Conservation (phyloP, 1,140 invertebrate species). For the Bombus waltoni region DNA sequence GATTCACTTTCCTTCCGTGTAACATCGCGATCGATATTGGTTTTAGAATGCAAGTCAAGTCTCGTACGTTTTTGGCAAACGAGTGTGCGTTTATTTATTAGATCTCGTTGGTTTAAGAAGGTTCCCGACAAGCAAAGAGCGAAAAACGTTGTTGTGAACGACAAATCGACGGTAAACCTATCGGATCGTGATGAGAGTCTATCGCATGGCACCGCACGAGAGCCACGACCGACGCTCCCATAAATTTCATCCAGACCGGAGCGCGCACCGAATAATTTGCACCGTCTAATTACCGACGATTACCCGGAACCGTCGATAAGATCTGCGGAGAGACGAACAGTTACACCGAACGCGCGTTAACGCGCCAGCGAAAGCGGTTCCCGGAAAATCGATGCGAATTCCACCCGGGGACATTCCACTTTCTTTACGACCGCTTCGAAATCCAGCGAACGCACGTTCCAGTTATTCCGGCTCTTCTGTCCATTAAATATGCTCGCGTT, state of each 20-base stretch:
- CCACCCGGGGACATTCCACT: not conserved
- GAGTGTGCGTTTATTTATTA: not conserved
- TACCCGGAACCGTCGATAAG: conserved; percentile 21
- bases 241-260: not conserved
- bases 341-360: conserved; percentile 6
- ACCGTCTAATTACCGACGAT: conserved; percentile 37
- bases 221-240: not conserved
- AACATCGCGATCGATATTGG: not conserved
- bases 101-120: not conserved
- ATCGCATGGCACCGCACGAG: not conserved
- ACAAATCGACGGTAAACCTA: not conserved
- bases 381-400: conserved; percentile 15
- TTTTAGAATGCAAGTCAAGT: not conserved
- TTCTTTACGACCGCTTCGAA: not conserved
- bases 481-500: conserved; percentile 1
- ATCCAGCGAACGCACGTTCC: not conserved
- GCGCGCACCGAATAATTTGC: conserved; percentile 12
- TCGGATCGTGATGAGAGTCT: not conserved
- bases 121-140: not conserved
- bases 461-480: not conserved
- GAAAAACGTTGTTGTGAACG: not conserved
- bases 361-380: not conserved
- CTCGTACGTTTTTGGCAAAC: not conserved
- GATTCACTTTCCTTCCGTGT: not conserved
- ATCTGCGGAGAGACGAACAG: not conserved